Evolutionary conservation across 2,888 invertebrate species (phyloP).

Genomic region (Ochropacha duplaris): DNA sequence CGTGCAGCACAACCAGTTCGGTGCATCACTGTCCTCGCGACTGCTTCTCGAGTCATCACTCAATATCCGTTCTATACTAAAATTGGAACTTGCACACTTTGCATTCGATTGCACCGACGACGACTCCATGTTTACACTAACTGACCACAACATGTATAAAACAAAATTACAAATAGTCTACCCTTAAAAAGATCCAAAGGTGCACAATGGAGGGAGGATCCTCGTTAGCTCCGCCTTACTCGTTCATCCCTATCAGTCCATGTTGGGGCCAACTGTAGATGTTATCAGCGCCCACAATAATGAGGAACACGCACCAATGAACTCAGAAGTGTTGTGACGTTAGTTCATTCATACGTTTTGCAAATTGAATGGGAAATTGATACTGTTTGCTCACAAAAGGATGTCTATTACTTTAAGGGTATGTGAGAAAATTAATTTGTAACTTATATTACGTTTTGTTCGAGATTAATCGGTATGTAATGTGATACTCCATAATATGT

Average conservation of each 20-base stretch:
- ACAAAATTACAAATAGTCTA: slow-evolving; percentile 12
- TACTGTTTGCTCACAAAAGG: slow-evolving; percentile 77
- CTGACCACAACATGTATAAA: slow-evolving; percentile 18
- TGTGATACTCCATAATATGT: slow-evolving; percentile 27
- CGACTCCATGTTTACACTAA: slow-evolving; percentile 56
- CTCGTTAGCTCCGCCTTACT: slow-evolving; percentile 46
- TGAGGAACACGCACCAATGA: slow-evolving; percentile 60
- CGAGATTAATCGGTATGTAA: slow-evolving; percentile 40
- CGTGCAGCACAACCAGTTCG: slow-evolving; percentile 87
- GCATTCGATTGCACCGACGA: slow-evolving; percentile 56
- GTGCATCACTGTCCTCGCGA: slow-evolving; percentile 40
- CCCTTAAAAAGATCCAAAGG: slow-evolving; percentile 36
- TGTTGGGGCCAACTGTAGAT: slow-evolving; percentile 39
- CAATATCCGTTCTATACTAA: slow-evolving; percentile 85
- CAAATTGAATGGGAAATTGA: slow-evolving; percentile 69
- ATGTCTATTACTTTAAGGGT: slow-evolving; percentile 78
- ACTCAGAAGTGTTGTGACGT: slow-evolving; percentile 73
- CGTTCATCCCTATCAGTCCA: slow-evolving; percentile 8
- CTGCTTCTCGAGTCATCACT: slow-evolving; percentile 63
- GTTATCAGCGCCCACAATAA: slow-evolving; percentile 60
- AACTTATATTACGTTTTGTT: slow-evolving; percentile 60
- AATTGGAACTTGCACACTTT: slow-evolving; percentile 72
- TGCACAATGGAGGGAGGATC: slow-evolving; percentile 38
- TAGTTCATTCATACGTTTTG: slow-evolving; percentile 65
- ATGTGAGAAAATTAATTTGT: slow-evolving; percentile 82